Conservation (phyloP, 2,113 vertebrate genomes). For the Vidua macroura region DNA sequence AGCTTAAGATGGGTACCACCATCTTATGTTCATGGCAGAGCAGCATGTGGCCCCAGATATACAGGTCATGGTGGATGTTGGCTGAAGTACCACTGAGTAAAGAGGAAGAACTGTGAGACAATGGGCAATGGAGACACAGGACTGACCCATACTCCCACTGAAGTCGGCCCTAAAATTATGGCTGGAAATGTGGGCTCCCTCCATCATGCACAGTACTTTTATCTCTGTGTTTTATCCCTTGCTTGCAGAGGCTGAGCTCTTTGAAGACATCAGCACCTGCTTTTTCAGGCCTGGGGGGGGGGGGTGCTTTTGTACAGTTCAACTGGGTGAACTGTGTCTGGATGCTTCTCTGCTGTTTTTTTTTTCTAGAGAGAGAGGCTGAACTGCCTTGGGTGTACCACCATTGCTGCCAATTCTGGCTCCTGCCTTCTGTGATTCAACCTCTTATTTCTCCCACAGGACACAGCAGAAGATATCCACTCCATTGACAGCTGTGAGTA, state of each 20-base stretch:
- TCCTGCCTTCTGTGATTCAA: background rate
- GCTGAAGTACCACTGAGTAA: background rate
- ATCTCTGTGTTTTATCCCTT: background rate
- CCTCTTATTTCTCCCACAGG: slow-evolving; percentile 70
- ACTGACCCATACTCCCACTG: background rate
- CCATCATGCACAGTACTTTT: background rate
- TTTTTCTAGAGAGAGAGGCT: background rate
- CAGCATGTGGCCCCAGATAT: background rate
- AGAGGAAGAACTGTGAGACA: background rate
- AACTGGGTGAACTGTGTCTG: background rate
- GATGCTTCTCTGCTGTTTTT: background rate
- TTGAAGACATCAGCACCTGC: background rate
- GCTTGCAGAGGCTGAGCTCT: background rate
- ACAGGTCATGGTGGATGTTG: background rate
- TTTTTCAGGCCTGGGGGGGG: background rate
- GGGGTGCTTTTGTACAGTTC: background rate
- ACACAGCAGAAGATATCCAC: slow-evolving; percentile 91
- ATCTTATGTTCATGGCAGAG: background rate
- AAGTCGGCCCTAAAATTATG: background rate
- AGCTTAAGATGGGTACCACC: background rate
- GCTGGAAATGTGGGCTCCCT: background rate
- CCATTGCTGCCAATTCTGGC: background rate
- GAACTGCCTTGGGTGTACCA: background rate
- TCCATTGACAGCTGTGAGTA: slow-evolving; percentile 98
- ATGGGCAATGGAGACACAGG: background rate